Evolutionary conservation across 2,113 vertebrate genomes (phyloP).

Genomic region (Nerophis lumbriciformis): DNA sequence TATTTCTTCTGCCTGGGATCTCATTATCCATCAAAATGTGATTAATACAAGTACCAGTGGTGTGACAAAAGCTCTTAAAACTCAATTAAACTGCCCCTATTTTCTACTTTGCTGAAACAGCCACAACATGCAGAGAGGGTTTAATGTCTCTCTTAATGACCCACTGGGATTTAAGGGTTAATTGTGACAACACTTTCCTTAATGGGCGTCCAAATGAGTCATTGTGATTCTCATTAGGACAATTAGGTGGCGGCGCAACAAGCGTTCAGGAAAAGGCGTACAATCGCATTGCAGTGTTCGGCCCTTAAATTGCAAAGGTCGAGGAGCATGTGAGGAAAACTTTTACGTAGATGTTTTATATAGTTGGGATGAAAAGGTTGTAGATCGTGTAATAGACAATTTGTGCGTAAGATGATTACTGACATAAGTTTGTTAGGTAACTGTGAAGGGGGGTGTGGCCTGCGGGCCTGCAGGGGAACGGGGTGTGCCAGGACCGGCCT

Average conservation of each 20-base stretch:
- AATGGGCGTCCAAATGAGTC: conserved; percentile 39
- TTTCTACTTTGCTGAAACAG: conserved; percentile 9
- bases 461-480: too few species aligned
- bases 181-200: conserved; percentile 46
- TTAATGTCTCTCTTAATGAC: conserved; percentile 28
- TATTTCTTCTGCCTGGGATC: background rate
- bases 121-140: conserved; percentile 1
- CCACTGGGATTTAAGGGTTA: conserved; percentile 49
- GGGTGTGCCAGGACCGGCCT: too few species aligned
- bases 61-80: background rate
- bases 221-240: conserved; percentile 58
- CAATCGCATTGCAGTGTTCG: conserved; percentile 27
- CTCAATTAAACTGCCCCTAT: conserved; percentile 12
- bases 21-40: conserved; percentile 1
- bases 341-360: conserved; percentile 23
- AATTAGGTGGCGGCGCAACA: conserved; percentile 40
- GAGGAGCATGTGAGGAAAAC: conserved; percentile 8
- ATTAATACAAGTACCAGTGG: conserved; percentile 2
- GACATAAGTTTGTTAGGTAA: too few species aligned
- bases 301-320: conserved; percentile 7
- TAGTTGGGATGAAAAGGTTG: background rate
- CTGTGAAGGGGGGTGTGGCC: too few species aligned
- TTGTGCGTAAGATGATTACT: too few species aligned
- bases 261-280: conserved; percentile 17
- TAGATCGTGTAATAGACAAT: too few species aligned